Percentiles rank a stretch among this genome's conserved stretches.
phyloP scores from a whole-genome alignment of 2,797 vertebrate genomes.

The Danio tinwini region DNA sequence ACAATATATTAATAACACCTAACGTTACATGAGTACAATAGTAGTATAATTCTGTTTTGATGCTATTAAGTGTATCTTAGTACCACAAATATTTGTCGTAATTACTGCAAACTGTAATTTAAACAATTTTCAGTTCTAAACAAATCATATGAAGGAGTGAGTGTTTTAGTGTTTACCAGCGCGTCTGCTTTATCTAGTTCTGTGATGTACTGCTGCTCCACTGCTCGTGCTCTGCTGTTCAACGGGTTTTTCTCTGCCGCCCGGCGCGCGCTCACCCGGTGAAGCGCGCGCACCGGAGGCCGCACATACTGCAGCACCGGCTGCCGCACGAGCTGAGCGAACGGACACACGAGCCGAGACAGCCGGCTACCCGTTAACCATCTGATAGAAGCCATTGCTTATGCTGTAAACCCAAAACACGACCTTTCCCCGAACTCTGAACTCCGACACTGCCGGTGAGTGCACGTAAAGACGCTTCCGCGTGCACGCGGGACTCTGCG shows the following conservation, averaged over 20 bases:
- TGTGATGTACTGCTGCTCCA: constrained; percentile 72
- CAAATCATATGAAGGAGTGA: too few relatives aligned
- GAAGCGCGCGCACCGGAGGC: constrained; percentile 64
- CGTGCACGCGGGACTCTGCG: neutral
- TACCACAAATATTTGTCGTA: neutral
- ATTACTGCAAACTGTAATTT: neutral
- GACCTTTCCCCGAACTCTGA: constrained; percentile 65
- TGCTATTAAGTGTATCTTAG: neutral
- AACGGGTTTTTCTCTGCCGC: constrained; percentile 70
- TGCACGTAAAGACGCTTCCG: constrained; percentile 43
- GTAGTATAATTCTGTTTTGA: too few relatives aligned
- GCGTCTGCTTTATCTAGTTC: constrained; percentile 91
- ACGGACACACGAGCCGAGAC: constrained; percentile 61
- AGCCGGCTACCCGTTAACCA: constrained; percentile 71
- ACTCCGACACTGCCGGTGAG: constrained; percentile 64
- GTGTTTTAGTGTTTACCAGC: constrained; percentile 69
- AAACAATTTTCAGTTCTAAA: neutral
- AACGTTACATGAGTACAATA: neutral
- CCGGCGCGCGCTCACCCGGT: constrained; percentile 52
- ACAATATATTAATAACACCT: neutral
- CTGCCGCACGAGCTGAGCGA: constrained; percentile 57
- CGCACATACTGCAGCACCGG: constrained; percentile 38
- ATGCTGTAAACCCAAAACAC: constrained; percentile 65
- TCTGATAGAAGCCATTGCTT: constrained; percentile 75
- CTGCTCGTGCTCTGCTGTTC: constrained; percentile 66